Evolutionary conservation across 2,113 vertebrate species (phyloP).

Genomic region (Ceuthmochares aereus): DNA sequence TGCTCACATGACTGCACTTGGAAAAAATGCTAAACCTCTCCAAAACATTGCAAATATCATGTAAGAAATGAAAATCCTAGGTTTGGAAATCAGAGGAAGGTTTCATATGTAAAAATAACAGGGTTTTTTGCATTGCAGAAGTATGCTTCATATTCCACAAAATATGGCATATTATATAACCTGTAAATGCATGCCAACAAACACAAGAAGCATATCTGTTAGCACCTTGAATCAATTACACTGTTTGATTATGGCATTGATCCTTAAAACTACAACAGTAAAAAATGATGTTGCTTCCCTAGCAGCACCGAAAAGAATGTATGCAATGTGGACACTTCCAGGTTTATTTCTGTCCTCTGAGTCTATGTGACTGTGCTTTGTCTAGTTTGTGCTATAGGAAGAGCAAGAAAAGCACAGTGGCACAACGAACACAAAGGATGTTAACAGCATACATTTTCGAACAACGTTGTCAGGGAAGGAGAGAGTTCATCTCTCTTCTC

Average conservation of each 20-base stretch:
- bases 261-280: background rate
- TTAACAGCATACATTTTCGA: background rate
- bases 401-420: background rate
- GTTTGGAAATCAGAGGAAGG: background rate
- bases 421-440: conserved; percentile 27
- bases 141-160: background rate
- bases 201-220: background rate
- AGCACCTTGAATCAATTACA: background rate
- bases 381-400: background rate
- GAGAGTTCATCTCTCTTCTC: background rate
- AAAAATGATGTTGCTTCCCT: background rate
- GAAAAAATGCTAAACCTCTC: background rate
- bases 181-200: background rate
- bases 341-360: background rate
- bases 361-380: background rate
- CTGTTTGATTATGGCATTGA: background rate
- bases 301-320: background rate
- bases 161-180: background rate
- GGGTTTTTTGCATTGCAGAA: background rate
- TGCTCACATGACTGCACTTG: background rate
- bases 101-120: background rate
- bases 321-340: background rate
- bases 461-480: background rate
- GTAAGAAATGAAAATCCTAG: background rate
- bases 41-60: background rate